These are phyloP conservation scores for Pampusana beccarii DNA, from an alignment of 2,113 vertebrate species.

Conservation along the genomic window DNA sequence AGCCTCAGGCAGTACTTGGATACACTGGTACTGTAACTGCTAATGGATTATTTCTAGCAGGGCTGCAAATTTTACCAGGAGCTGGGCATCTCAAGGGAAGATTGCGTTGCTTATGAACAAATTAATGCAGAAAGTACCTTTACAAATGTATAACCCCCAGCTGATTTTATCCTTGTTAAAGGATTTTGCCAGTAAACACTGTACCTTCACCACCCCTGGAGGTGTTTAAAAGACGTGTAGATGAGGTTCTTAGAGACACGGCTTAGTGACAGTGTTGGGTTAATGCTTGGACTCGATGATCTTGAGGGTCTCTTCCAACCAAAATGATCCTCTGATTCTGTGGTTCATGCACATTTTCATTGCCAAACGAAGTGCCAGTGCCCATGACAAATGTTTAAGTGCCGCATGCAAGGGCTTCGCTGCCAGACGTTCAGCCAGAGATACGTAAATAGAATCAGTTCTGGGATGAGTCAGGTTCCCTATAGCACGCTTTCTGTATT, in stretches of 20 bases:
- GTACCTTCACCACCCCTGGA: background rate
- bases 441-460: constrained; percentile 29
- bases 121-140: background rate
- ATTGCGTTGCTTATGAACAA: background rate
- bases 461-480: constrained; percentile 49
- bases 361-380: background rate
- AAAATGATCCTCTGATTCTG: too few relatives aligned
- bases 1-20: background rate
- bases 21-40: background rate
- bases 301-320: too few relatives aligned
- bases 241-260: too few relatives aligned
- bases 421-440: background rate
- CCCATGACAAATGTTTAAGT: background rate
- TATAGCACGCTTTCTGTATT: constrained; percentile 27
- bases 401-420: background rate
- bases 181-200: background rate
- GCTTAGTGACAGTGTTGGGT: too few relatives aligned
- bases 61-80: background rate
- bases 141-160: background rate
- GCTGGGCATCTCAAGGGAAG: background rate
- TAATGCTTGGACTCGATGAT: too few relatives aligned
- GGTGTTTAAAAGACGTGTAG: too few relatives aligned
- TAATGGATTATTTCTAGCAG: background rate
- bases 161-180: background rate
- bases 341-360: background rate